Conservation (phyloP, 2,888 invertebrate genomes). For the Pseudococcus jackbeardsleyi region DNA sequence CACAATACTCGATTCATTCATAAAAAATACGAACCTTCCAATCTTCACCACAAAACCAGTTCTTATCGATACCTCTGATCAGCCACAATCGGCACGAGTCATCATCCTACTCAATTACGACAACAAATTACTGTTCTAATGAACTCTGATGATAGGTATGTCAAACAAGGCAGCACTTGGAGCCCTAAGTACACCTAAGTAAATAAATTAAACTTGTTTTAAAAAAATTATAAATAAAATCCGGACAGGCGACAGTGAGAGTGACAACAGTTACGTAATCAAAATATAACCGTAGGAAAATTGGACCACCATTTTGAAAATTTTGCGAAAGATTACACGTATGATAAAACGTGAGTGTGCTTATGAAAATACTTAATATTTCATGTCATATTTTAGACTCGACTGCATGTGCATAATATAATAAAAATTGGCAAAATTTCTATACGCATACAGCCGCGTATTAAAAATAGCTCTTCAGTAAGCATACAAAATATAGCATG, state of each 20-base stretch:
- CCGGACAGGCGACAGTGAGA: neutral
- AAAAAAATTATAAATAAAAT: conserved; percentile 11
- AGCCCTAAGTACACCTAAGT: no score
- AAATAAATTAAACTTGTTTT: no score
- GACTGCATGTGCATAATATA: conserved; percentile 27
- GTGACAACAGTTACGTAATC: neutral
- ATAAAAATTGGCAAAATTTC: conserved; percentile 49
- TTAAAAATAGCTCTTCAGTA: conserved; percentile 34
- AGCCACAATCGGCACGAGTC: neutral
- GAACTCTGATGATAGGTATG: neutral
- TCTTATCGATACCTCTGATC: neutral
- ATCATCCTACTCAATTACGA: neutral
- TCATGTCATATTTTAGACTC: neutral
- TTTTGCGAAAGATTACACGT: neutral
- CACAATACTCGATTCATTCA: neutral
- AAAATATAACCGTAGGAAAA: neutral
- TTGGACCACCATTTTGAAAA: conserved; percentile 24
- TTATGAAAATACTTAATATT: neutral
- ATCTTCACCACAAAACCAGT: neutral
- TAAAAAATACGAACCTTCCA: neutral
- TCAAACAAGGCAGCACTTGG: no score
- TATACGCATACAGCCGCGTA: neutral
- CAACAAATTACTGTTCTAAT: neutral
- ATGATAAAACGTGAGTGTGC: neutral
- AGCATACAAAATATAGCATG: conserved; percentile 20